Evolutionary conservation across 2,888 invertebrate species (phyloP).

Genomic region (Melangyna quadrimaculata): DNA sequence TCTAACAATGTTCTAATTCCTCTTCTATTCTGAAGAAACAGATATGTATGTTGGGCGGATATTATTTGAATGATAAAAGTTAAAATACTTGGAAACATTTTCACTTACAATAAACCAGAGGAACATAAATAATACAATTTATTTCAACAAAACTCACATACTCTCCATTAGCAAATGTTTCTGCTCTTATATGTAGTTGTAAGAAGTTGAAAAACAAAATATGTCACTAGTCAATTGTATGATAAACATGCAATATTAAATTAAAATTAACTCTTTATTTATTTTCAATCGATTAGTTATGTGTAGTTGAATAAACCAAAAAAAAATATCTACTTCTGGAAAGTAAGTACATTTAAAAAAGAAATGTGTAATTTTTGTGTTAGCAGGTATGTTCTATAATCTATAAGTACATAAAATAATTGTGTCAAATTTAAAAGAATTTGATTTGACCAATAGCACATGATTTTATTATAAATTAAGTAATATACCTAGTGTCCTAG

Average conservation of each 20-base stretch:
- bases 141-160: neutral
- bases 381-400: neutral
- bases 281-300: neutral
- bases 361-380: neutral
- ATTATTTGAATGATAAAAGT: neutral
- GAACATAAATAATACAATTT: neutral
- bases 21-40: conserved; percentile 35
- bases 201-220: neutral
- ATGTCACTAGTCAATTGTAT: conserved; percentile 62
- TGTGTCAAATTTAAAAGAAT: neutral
- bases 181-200: neutral
- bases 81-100: neutral
- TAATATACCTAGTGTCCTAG: neutral
- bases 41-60: neutral
- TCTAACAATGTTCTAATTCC: conserved; percentile 19
- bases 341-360: neutral
- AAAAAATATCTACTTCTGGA: neutral
- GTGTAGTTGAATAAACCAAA: neutral
- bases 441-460: neutral
- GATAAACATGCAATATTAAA: conserved; percentile 27
- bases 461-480: neutral
- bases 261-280: neutral
- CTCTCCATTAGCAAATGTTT: neutral
- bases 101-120: neutral
- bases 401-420: neutral